Evolutionary conservation across 2,797 vertebrate species (phyloP).

Genomic region (Cebuella pygmaea): DNA sequence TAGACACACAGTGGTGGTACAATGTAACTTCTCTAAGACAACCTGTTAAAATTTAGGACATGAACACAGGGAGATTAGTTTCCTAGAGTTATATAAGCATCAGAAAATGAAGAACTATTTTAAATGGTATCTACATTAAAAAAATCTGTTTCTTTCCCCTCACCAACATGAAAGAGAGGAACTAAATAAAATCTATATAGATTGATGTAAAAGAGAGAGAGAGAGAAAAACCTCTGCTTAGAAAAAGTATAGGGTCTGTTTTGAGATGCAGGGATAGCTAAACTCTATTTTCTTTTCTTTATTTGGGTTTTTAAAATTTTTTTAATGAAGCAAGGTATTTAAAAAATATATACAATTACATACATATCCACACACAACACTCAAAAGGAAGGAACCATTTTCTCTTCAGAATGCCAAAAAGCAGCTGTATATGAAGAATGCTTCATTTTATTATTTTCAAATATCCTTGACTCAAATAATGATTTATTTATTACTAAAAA

Average conservation of each 20-base stretch:
- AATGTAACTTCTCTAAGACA: background rate
- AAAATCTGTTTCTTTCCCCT: background rate
- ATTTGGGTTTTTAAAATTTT: background rate
- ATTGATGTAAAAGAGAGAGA: background rate
- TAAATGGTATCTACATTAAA: background rate
- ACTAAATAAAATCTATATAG: background rate
- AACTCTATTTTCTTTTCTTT: background rate
- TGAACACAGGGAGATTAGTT: background rate
- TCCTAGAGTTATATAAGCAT: background rate
- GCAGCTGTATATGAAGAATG: background rate
- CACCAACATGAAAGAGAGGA: background rate
- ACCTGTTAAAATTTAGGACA: background rate
- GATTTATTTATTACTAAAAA: background rate
- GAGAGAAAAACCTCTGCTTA: background rate
- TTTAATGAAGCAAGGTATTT: background rate
- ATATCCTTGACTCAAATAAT: background rate
- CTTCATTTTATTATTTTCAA: background rate
- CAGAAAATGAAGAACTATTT: background rate
- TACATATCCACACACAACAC: background rate
- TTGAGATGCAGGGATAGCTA: background rate
- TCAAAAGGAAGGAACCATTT: background rate
- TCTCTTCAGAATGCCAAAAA: background rate
- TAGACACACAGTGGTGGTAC: background rate
- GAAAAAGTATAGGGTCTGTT: background rate
- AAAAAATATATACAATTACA: background rate